A percentile compares a stretch with the other conserved stretches of the same genome.
Conservation (phyloP, 2,797 vertebrate genomes). For the Pitangus sulphuratus region DNA sequence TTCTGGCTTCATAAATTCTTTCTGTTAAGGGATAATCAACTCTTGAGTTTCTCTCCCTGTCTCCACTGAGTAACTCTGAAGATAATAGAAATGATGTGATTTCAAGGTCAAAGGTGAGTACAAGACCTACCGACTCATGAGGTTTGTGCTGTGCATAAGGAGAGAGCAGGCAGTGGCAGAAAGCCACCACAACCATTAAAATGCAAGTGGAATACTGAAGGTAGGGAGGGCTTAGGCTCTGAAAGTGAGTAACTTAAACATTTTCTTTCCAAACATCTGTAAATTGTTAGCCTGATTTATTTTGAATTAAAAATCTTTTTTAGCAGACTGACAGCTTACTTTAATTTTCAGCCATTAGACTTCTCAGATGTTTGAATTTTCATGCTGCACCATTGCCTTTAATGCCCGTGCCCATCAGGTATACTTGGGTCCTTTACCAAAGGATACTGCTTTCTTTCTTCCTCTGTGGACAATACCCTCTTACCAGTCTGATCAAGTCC, state of each 20-base stretch:
- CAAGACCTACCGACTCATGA: background rate
- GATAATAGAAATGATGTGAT: background rate
- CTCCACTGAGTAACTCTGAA: background rate
- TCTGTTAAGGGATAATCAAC: background rate
- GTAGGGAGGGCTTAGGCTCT: slow-evolving; percentile 58
- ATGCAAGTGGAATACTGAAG: slow-evolving; percentile 39
- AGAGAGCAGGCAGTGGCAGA: slow-evolving; percentile 14
- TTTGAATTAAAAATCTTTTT: slow-evolving; percentile 75
- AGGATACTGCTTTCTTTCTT: background rate
- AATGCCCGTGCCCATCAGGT: slow-evolving; percentile 36
- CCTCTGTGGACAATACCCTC: background rate
- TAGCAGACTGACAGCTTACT: slow-evolving; percentile 73
- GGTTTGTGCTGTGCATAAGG: background rate
- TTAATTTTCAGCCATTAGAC: slow-evolving; percentile 75
- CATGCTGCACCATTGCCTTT: slow-evolving; percentile 21
- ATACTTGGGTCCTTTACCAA: slow-evolving; percentile 14
- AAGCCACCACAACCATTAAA: slow-evolving; percentile 46
- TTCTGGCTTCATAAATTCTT: background rate
- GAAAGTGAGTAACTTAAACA: slow-evolving; percentile 66
- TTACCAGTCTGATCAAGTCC: slow-evolving; percentile 1
- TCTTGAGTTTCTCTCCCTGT: background rate
- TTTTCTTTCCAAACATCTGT: slow-evolving; percentile 81
- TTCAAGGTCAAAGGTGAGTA: background rate
- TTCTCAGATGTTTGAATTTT: slow-evolving; percentile 60
- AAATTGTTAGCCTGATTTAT: slow-evolving; percentile 79